Conservation (phyloP, 2,888 invertebrate species). For the Adineta ricciae region DNA sequence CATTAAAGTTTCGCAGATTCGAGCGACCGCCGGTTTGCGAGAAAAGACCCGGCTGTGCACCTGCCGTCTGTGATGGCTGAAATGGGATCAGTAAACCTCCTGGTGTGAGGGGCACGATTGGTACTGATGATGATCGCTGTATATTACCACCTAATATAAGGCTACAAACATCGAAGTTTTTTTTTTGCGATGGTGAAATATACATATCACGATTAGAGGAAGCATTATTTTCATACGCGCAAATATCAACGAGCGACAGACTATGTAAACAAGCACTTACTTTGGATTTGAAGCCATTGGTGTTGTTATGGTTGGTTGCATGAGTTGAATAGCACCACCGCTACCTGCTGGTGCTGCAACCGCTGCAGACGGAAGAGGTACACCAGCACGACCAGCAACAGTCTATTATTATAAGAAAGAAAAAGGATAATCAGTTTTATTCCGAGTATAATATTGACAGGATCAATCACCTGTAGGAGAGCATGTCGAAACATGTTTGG, state of each 20-base stretch:
- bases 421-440: neutral
- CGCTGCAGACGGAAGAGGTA: neutral
- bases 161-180: neutral
- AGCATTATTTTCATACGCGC: neutral
- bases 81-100: neutral
- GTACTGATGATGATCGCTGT: neutral
- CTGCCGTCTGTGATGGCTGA: neutral
- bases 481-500: constrained; percentile 19
- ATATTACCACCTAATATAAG: neutral
- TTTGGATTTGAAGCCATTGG: neutral
- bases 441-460: neutral
- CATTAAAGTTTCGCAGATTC: constrained; percentile 8
- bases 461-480: neutral
- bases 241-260: neutral
- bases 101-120: neutral
- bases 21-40: neutral
- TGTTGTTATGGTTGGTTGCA: neutral
- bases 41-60: neutral
- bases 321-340: neutral
- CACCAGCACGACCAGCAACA: neutral
- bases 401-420: neutral
- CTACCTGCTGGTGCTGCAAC: neutral
- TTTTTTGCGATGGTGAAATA: neutral
- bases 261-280: neutral
- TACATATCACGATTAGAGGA: neutral